A percentile compares a stretch with the other conserved stretches of the same genome.
phyloP scores from a whole-genome alignment of 1,140 invertebrate genomes.

The Zaprionus gabonicus region DNA sequence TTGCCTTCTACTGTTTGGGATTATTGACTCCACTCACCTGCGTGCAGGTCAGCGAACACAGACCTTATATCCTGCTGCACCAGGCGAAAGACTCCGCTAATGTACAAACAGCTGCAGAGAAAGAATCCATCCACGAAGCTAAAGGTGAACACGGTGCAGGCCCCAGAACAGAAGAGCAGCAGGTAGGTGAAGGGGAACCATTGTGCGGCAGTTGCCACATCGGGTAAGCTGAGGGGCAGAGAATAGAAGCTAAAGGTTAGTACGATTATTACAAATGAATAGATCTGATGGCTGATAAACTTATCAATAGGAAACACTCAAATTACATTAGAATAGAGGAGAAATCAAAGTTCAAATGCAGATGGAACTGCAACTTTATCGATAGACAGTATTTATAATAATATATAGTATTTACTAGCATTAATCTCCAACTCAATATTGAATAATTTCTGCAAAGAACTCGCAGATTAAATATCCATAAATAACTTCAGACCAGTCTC shows the following conservation, averaged over 20 bases:
- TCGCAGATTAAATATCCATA: neutral
- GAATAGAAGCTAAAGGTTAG: neutral
- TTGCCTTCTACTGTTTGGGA: neutral
- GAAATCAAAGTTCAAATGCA: too few relatives aligned
- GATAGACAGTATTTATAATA: too few relatives aligned
- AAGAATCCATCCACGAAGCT: constrained; percentile 78
- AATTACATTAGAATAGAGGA: too few relatives aligned
- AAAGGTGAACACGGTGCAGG: constrained; percentile 75
- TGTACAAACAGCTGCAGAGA: constrained; percentile 74
- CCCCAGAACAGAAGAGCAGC: constrained; percentile 62
- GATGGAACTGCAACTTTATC: too few relatives aligned
- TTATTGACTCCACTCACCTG: constrained; percentile 47
- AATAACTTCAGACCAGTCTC: too few relatives aligned
- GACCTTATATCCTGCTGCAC: constrained; percentile 69
- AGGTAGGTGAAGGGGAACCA: constrained; percentile 70
- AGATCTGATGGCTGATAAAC: too few relatives aligned
- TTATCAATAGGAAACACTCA: too few relatives aligned
- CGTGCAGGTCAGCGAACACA: constrained; percentile 61
- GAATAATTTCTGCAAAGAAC: too few relatives aligned
- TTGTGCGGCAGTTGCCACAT: constrained; percentile 40
- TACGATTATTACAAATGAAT: neutral
- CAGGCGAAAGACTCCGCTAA: constrained; percentile 70
- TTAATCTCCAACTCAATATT: too few relatives aligned
- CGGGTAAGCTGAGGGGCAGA: constrained; percentile 50
- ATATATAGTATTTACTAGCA: too few relatives aligned